These are phyloP conservation scores for Fregata magnificens DNA, from an alignment of 2,113 vertebrate genomes.

Conservation along the genomic window DNA sequence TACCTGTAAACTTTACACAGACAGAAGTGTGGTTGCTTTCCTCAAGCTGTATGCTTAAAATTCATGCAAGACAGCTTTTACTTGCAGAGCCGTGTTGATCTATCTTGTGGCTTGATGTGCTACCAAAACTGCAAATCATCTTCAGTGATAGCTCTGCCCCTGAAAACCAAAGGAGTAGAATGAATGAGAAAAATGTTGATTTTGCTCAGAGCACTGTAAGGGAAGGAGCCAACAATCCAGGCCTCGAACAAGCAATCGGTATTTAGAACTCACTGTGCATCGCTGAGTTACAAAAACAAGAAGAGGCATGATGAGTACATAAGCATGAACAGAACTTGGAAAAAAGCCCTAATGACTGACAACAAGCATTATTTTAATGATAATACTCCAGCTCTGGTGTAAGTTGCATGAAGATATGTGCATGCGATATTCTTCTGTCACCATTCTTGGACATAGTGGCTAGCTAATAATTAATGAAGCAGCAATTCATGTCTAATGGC, in stretches of 20 bases:
- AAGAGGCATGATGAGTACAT: conserved; percentile 41
- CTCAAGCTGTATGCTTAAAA: background rate
- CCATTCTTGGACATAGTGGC: conserved; percentile 13
- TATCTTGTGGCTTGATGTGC: conserved; percentile 4
- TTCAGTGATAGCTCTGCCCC: background rate
- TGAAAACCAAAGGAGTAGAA: conserved; percentile 23
- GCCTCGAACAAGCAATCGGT: background rate
- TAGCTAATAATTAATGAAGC: conserved; percentile 68
- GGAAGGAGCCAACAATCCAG: conserved; percentile 38
- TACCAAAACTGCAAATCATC: conserved; percentile 27
- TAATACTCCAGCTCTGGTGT: background rate
- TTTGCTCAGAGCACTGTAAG: conserved; percentile 51
- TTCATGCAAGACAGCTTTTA: background rate
- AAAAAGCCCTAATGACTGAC: conserved; percentile 60
- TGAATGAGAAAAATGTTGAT: conserved; percentile 35
- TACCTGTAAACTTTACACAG: background rate
- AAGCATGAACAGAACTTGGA: conserved; percentile 57
- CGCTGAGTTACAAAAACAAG: conserved; percentile 53
- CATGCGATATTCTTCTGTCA: conserved; percentile 41
- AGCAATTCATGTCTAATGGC: conserved; percentile 45
- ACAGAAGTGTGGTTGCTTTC: background rate
- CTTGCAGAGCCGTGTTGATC: background rate
- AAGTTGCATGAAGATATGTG: conserved; percentile 21
- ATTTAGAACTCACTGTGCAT: conserved; percentile 42
- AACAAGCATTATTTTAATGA: conserved; percentile 39